Evolutionary conservation across 2,888 invertebrate species (phyloP).

Genomic region (Protodeltote pygarga): DNA sequence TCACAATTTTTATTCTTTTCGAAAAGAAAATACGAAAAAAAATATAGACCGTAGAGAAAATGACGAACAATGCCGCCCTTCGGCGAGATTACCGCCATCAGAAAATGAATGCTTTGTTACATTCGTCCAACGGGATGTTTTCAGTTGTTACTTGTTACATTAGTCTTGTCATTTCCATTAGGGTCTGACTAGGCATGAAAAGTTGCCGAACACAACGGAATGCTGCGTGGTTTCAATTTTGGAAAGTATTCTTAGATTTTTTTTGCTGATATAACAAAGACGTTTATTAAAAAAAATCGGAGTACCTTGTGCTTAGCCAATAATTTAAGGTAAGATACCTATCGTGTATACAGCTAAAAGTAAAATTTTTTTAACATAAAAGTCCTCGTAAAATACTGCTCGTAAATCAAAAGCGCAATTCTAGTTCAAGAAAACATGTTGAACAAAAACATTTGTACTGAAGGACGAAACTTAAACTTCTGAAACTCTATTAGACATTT

Average conservation of each 20-base stretch:
- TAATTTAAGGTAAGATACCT: conserved; percentile 23
- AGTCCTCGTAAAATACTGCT: conserved; percentile 14
- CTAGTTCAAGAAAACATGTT: conserved; percentile 6
- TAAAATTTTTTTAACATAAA: too few relatives aligned
- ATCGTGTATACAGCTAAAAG: too few relatives aligned
- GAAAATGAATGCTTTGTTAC: conserved; percentile 86
- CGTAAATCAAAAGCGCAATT: conserved; percentile 18
- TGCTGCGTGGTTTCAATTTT: conserved; percentile 68
- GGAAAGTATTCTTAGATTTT: conserved; percentile 51
- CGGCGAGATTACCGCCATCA: conserved; percentile 86
- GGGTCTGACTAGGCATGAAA: conserved; percentile 67
- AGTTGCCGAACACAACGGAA: conserved; percentile 66
- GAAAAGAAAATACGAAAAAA: conserved; percentile 78
- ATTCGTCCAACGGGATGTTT: conserved; percentile 77
- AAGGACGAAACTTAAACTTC: not conserved
- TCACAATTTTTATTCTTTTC: conserved; percentile 83
- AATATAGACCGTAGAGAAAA: conserved; percentile 72
- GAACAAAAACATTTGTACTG: not conserved
- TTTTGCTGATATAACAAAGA: conserved; percentile 41
- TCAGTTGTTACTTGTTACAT: conserved; percentile 83
- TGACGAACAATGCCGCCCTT: conserved; percentile 85
- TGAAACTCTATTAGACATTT: not conserved
- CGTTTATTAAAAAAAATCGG: conserved; percentile 25
- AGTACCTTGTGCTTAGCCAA: conserved; percentile 17
- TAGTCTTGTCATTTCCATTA: conserved; percentile 83